phyloP scores from a whole-genome alignment of 1,140 invertebrate species.

The Tribolium castaneum region DNA sequence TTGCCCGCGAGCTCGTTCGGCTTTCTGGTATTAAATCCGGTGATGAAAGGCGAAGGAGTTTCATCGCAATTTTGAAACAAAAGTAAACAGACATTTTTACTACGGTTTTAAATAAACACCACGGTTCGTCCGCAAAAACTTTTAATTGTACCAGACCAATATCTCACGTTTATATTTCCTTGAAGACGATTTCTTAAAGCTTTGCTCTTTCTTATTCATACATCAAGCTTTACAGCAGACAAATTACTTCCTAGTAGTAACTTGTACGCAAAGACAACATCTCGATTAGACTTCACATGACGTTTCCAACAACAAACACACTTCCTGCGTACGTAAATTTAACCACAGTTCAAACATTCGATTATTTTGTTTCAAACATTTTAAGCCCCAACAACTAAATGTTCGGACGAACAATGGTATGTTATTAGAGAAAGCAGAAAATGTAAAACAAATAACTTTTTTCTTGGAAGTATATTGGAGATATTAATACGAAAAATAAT shows the following conservation, averaged over 20 bases:
- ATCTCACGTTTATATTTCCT: background rate
- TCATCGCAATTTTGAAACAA: conserved; percentile 36
- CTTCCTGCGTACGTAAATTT: background rate
- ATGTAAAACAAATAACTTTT: too few relatives aligned
- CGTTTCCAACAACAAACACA: background rate
- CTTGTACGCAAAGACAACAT: background rate
- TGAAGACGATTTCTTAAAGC: background rate
- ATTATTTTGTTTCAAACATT: too few relatives aligned
- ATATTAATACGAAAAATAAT: too few relatives aligned
- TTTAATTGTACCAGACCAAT: background rate
- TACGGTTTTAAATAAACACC: conserved; percentile 9
- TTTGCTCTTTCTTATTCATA: background rate
- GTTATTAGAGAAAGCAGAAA: too few relatives aligned
- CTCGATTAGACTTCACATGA: background rate
- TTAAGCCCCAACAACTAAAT: too few relatives aligned
- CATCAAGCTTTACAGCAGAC: background rate
- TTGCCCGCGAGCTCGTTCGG: conserved; percentile 41
- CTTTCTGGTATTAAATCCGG: conserved; percentile 50
- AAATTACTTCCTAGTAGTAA: background rate
- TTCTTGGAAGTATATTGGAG: too few relatives aligned
- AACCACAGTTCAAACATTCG: background rate
- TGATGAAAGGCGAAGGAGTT: conserved; percentile 44
- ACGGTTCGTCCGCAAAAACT: background rate
- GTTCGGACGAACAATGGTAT: too few relatives aligned
- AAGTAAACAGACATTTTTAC: conserved; percentile 18